Evolutionary conservation across 2,113 vertebrate species (phyloP).

Genomic region (Pheucticus melanocephalus): DNA sequence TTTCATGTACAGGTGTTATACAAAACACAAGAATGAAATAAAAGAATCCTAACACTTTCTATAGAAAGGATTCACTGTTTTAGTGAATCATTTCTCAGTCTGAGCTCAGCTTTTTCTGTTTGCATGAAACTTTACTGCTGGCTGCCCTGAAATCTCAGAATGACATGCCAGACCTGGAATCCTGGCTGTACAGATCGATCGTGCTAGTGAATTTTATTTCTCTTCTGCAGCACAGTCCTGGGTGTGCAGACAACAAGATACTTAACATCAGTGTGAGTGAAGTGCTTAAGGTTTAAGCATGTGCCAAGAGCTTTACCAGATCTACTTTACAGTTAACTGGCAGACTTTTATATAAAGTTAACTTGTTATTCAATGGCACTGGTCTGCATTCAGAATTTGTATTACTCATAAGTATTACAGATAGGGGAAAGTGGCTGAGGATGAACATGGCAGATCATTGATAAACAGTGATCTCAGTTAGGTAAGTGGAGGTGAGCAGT

Average conservation of each 20-base stretch:
- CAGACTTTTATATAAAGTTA: not conserved
- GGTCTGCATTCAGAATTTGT: not conserved
- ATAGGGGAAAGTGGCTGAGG: not conserved
- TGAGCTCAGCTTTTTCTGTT: not conserved
- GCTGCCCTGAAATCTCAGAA: not conserved
- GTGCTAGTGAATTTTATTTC: not conserved
- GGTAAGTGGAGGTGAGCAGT: not conserved
- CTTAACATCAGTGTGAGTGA: not conserved
- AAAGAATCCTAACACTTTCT: not conserved
- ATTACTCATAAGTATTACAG: not conserved
- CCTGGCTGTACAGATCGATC: not conserved
- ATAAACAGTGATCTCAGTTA: not conserved
- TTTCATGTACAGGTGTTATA: not conserved
- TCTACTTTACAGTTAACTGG: not conserved
- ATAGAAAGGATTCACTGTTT: not conserved
- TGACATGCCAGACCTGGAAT: not conserved
- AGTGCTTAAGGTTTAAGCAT: not conserved
- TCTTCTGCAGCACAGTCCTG: not conserved
- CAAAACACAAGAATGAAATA: not conserved
- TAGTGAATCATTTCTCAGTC: not conserved
- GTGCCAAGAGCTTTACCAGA: not conserved
- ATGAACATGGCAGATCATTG: not conserved
- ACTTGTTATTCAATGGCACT: not conserved
- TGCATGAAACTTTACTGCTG: fast-evolving
- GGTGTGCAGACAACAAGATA: not conserved